These are phyloP conservation scores for Dendroctonus valens DNA, from an alignment of 1,140 invertebrate species.

Conservation along the genomic window DNA sequence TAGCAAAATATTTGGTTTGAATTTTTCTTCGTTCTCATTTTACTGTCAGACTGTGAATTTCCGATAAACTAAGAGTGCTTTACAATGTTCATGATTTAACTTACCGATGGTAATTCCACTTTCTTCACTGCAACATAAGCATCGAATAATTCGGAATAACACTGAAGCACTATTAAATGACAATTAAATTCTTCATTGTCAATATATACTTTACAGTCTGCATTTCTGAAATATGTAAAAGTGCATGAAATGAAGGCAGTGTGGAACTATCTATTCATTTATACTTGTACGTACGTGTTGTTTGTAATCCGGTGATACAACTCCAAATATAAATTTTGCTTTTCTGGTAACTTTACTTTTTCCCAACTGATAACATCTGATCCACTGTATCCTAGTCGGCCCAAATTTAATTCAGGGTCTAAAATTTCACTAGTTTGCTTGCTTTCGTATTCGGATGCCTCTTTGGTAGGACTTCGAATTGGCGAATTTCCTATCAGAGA, in stretches of 20 bases:
- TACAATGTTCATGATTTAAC: constrained; percentile 4
- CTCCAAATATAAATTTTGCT: constrained; percentile 58
- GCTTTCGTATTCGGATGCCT: constrained; percentile 47
- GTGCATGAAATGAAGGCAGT: background rate
- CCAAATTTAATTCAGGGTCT: constrained; percentile 47
- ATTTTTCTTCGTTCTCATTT: too few species aligned
- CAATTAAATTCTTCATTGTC: constrained; percentile 59
- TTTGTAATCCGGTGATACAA: constrained; percentile 56
- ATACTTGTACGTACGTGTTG: constrained; percentile 51
- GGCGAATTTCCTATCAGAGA: constrained; percentile 41
- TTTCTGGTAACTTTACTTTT: constrained; percentile 55
- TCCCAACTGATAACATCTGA: constrained; percentile 56
- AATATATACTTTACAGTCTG: constrained; percentile 58
- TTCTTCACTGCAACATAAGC: constrained; percentile 52
- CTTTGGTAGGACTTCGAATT: constrained; percentile 39
- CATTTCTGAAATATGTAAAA: constrained; percentile 51
- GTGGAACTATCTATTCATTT: background rate
- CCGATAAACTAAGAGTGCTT: too few species aligned
- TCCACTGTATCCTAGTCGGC: constrained; percentile 52
- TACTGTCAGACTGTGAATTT: too few species aligned
- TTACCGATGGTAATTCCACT: constrained; percentile 56
- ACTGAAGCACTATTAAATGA: constrained; percentile 60
- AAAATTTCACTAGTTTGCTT: constrained; percentile 48
- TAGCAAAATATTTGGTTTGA: too few species aligned
- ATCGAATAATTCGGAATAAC: constrained; percentile 59